These are phyloP conservation scores for Callyntrura sp. DNA, from an alignment of 2,888 invertebrate species.

Conservation along the genomic window DNA sequence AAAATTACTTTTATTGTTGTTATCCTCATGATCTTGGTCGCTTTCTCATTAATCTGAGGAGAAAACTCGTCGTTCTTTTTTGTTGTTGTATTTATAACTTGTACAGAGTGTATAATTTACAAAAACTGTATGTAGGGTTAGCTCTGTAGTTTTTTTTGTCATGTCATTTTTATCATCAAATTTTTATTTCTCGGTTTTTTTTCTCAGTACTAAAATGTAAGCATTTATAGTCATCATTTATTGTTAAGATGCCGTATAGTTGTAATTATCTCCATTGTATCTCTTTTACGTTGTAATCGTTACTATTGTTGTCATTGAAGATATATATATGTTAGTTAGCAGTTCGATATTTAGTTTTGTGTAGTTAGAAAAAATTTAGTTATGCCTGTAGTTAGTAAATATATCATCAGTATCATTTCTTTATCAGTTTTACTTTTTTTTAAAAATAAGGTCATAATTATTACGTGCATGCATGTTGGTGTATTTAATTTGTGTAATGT, in stretches of 20 bases:
- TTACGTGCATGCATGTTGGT: no score
- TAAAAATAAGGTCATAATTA: background rate
- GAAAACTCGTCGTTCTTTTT: background rate
- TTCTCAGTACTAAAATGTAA: conserved; percentile 4
- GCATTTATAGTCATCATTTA: conserved; percentile 54
- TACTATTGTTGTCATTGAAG: background rate
- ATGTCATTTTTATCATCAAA: conserved; percentile 25
- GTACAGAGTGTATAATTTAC: background rate
- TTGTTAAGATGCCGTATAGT: background rate
- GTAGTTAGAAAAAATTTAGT: background rate
- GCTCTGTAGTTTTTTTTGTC: conserved; percentile 11
- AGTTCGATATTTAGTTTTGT: background rate
- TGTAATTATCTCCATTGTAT: conserved; percentile 28
- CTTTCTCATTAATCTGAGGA: background rate
- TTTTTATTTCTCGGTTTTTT: conserved; percentile 2
- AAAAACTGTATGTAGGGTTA: background rate
- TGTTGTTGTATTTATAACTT: conserved; percentile 17
- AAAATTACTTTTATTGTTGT: background rate
- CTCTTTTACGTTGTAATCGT: conserved; percentile 9
- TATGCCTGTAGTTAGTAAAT: background rate
- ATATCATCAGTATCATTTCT: background rate
- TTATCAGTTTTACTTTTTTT: background rate
- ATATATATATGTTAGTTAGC: no score
- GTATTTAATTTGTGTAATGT: no score
- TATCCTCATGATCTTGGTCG: background rate